Base-by-base conservation (phyloP, 2,797 vertebrate genomes). In the Cynopterus sphinx region DNA sequence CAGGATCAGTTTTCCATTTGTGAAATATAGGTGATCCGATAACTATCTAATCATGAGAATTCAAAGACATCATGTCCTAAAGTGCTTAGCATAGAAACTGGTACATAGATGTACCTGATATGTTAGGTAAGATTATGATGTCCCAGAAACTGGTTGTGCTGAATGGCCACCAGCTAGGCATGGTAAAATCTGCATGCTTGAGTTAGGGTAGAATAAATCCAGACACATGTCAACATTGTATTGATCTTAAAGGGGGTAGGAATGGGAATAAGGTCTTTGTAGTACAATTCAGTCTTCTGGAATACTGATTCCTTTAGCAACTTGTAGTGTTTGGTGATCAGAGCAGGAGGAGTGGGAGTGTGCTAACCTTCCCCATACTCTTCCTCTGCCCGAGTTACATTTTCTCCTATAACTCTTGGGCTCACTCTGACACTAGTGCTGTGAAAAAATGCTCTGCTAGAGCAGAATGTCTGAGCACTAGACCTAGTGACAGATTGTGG, bases 401-500 rank as follows among this genome's bases (percentile, higher is more conserved):
- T 92, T 87, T 70, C 43, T 33, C n/a, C n/a, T 78, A 1, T 24
- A 93, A 90, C 9, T 49, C 36, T 49, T 31, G n/a, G 57, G 49
- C 28, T 93, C 39, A 22, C 43, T 10, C 85, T 75, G 41, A 73
- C 49, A 49, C 67, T 13, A 26, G 65, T 26, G 46, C 57, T 74
- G 28, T 43, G 82, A 87, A 49, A 65, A 3, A 33, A 55, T 2
- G 3, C 68, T 82, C 67, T 94, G 73, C 68, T 96, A 85, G 46
- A 88, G 81, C 17, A 24, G 84, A 95, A 84, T 53, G 22, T 49
- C 46, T 86, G 85, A 89, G 57, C 57, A 65, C 68, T 67, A 67
- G 70, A 78, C 63, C 73, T 83, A 68, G 90, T 91, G 96, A 97
- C 92, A 97, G 95, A 92, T 77, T 9, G 2, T 89, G 82, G 92